phyloP scores from a whole-genome alignment of 2,888 invertebrate species.

The Clistopyga incitator region DNA sequence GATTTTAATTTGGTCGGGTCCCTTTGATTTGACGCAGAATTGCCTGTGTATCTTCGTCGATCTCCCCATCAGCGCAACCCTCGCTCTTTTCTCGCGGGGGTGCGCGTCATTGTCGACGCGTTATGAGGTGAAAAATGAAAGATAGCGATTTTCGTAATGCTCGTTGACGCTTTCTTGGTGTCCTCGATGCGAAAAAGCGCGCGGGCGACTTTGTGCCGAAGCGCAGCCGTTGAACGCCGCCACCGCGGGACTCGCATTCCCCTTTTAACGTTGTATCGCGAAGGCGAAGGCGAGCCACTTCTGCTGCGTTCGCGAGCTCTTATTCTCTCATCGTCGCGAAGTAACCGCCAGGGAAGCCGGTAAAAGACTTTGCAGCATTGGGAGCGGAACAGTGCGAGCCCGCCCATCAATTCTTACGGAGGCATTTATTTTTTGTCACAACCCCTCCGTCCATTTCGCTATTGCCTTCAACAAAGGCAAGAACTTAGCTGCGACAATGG shows the following conservation, averaged over 20 bases:
- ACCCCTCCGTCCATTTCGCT: constrained; percentile 19
- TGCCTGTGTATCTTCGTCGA: constrained; percentile 1
- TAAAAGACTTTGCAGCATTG: constrained; percentile 13
- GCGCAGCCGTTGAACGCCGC: constrained; percentile 50
- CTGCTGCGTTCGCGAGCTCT: neutral
- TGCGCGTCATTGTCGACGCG: constrained; percentile 78
- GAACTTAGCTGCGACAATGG: constrained; percentile 5
- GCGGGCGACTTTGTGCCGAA: constrained; percentile 42
- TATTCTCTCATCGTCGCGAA: constrained; percentile 28
- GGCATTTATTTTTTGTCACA: constrained; percentile 25
- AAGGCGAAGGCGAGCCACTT: constrained; percentile 2
- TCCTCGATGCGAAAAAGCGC: neutral
- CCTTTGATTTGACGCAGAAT: too few relatives aligned
- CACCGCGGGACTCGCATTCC: constrained; percentile 26
- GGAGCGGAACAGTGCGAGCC: constrained; percentile 26
- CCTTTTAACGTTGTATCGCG: constrained; percentile 25
- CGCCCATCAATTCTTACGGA: constrained; percentile 33
- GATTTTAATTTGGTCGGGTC: too few relatives aligned
- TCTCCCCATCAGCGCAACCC: constrained; percentile 41
- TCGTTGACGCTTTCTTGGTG: constrained; percentile 53
- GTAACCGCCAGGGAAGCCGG: constrained; percentile 6
- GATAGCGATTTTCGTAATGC: constrained; percentile 79
- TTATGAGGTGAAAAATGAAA: constrained; percentile 83
- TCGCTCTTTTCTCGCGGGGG: constrained; percentile 39
- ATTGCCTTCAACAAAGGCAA: constrained; percentile 29